A percentile compares a stretch with the other conserved stretches of the same genome.
Conservation (phyloP, 2,888 invertebrate species). For the Toxonevra muliebris region DNA sequence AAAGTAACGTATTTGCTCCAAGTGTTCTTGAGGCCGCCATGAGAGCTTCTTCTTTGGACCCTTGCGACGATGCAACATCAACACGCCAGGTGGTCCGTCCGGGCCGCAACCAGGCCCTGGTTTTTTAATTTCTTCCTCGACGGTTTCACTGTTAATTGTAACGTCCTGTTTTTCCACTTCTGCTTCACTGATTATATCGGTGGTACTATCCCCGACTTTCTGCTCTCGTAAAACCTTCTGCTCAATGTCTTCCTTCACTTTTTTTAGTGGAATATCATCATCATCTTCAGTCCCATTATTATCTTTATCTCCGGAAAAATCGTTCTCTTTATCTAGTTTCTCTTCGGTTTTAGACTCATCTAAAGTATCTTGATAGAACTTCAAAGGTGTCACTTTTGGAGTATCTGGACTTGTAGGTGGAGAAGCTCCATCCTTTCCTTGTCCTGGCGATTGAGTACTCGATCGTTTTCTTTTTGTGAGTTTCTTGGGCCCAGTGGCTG, state of each 20-base stretch:
- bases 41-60: conserved; percentile 82
- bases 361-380: conserved; percentile 92
- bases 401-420: conserved; percentile 69
- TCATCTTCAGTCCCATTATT: conserved; percentile 56
- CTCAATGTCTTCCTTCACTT: conserved; percentile 64
- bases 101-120: conserved; percentile 66
- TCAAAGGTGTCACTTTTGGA: conserved; percentile 70
- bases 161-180: conserved; percentile 29
- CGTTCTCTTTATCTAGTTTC: conserved; percentile 47
- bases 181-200: conserved; percentile 16
- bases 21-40: conserved; percentile 82
- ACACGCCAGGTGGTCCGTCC: conserved; percentile 77
- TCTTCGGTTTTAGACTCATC: conserved; percentile 67
- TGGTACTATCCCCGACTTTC: conserved; percentile 29
- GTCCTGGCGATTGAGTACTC: conserved; percentile 67
- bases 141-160: background rate
- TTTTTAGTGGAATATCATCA: conserved; percentile 63
- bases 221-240: conserved; percentile 58
- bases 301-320: conserved; percentile 32
- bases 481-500: conserved; percentile 77
- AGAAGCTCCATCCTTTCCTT: conserved; percentile 71
- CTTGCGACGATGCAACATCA: conserved; percentile 76
- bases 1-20: conserved; percentile 88
- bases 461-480: conserved; percentile 83
- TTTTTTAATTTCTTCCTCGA: conserved; percentile 48